Conservation (phyloP, 2,888 invertebrate genomes). For the Microplitis manilae region DNA sequence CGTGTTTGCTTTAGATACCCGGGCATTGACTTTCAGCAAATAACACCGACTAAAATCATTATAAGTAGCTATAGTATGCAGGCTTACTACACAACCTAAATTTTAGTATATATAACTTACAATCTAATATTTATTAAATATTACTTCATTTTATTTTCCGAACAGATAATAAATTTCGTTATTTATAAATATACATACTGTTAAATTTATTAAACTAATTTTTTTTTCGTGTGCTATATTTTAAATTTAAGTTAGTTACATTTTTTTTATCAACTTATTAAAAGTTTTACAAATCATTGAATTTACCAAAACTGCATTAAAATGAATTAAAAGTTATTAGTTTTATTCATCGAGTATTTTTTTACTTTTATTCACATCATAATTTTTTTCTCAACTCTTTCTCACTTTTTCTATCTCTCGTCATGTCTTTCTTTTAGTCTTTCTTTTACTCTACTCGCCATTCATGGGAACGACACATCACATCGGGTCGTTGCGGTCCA, state of each 20-base stretch:
- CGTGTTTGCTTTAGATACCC: constrained; percentile 69
- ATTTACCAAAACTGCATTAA: background rate
- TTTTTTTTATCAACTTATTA: too few relatives aligned
- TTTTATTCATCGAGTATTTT: constrained; percentile 8
- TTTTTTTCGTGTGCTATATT: too few relatives aligned
- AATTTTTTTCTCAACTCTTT: constrained; percentile 22
- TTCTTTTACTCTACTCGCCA: constrained; percentile 25
- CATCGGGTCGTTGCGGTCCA: constrained; percentile 37
- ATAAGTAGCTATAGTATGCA: background rate
- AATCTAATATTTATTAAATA: background rate
- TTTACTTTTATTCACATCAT: constrained; percentile 21
- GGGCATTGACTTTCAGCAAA: constrained; percentile 66
- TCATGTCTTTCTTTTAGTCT: background rate
- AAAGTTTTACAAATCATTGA: background rate
- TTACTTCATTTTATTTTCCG: background rate
- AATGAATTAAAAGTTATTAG: background rate
- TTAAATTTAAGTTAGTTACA: too few relatives aligned
- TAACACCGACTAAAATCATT: constrained; percentile 41
- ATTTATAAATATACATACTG: too few relatives aligned
- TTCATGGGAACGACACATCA: constrained; percentile 42
- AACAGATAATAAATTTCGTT: too few relatives aligned
- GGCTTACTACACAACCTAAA: background rate
- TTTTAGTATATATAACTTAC: background rate
- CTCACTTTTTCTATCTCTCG: background rate
- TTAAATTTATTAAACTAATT: too few relatives aligned